phyloP scores from a whole-genome alignment of 2,888 invertebrate genomes.

The Drosophila basisetae region DNA sequence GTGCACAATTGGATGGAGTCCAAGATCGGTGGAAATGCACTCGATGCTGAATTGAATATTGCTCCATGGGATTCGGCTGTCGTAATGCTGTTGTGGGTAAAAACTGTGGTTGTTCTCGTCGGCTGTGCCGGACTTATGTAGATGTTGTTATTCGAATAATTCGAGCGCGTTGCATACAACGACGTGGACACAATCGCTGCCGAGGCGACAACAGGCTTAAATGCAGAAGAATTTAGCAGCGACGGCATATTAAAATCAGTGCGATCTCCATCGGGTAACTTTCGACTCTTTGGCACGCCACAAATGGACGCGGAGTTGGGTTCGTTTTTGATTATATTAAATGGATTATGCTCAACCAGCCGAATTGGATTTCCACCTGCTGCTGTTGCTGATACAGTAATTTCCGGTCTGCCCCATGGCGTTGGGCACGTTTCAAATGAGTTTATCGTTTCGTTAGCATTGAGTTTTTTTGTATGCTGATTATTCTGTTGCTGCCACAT shows the following conservation, averaged over 20 bases:
- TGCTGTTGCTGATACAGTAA: conserved; percentile 23
- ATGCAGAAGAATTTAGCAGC: conserved; percentile 72
- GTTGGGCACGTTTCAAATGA: conserved; percentile 80
- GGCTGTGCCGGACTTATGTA: conserved; percentile 44
- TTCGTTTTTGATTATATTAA: conserved; percentile 54
- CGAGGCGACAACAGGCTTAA: conserved; percentile 76
- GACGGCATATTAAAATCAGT: conserved; percentile 68
- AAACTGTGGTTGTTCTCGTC: conserved; percentile 59
- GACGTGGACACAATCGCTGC: conserved; percentile 69
- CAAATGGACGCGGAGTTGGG: conserved; percentile 26
- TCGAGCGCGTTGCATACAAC: conserved; percentile 59
- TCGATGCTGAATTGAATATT: conserved; percentile 24
- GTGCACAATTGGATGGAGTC: conserved; percentile 26
- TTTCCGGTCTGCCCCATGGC: conserved; percentile 88
- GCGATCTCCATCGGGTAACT: conserved; percentile 28
- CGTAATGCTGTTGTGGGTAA: conserved; percentile 58
- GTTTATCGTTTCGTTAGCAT: conserved; percentile 69
- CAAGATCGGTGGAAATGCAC: conserved; percentile 40
- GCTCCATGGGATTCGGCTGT: conserved; percentile 34
- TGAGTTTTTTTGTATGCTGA: conserved; percentile 51
- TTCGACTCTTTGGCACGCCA: conserved; percentile 39
- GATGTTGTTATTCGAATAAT: conserved; percentile 46
- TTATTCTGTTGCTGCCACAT: conserved; percentile 88
- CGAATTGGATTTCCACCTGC: conserved; percentile 22
- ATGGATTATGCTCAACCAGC: conserved; percentile 23